Evolutionary conservation across 2,113 vertebrate genomes (phyloP), one percentile per base, ranked within the genome.

Genomic region (Phalacrocorax pelagicus): DNA sequence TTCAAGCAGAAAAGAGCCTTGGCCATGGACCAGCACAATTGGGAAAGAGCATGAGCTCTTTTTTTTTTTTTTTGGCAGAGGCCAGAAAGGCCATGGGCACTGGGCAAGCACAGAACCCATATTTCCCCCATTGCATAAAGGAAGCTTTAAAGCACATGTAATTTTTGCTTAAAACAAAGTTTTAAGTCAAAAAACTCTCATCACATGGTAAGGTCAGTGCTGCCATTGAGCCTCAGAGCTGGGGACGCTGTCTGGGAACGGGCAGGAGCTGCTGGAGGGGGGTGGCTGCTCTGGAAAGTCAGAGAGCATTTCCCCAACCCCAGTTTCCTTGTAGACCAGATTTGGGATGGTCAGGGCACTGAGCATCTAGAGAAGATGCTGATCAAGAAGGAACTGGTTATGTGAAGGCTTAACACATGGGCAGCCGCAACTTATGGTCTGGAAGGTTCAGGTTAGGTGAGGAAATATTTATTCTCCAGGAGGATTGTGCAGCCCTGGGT

Each of bases 1-100:
- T 70, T 55, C 44, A 58, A 36, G 77, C 15, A 32, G 55, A 34
- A 16, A 4, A 52, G 1, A 0, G 20, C 2, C 4, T 5, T n/a
- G 38, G 65, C 34, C 1, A 0, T 3, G 5, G 12, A 62, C 20
- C 44, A 58, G 75, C 16, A 12, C 1, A 3, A 11, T 0, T 34
- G 18, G 46, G 66, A 82, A 86, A 46, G 19, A 54, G 18, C 2
- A 0, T 17, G 24, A 70, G 15, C 13, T 81, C 12, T 38, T 38
- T 38, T 38, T 38, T 38, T 4, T 21, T 88, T 44, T 27, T 11
- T 55, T 55, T 12, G 19, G 8, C 40, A 88, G 34, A 66, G 47
- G 46, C 9, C 40, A 88, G 44, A 49, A 73, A 81, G 70, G 15
- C 69, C 46, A 58, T 42, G 42, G 40, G 40, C 46, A 22, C 38